Percentiles rank a stretch among this genome's conserved stretches.
Evolutionary conservation across 2,797 vertebrate genomes (phyloP).

Genomic region (Lindbergichthys nudifrons): DNA sequence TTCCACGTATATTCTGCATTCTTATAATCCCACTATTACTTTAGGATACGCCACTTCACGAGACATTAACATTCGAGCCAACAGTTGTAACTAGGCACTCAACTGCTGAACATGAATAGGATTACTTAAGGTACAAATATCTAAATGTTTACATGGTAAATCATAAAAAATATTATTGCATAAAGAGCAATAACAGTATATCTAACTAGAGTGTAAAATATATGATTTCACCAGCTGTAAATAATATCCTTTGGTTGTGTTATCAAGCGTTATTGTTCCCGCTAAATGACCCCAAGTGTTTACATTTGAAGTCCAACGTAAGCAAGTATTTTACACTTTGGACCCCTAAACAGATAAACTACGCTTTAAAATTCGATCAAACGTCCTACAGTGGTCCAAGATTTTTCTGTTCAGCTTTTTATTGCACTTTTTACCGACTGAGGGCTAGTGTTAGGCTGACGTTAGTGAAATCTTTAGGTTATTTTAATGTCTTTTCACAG

Average conservation of each 20-base stretch:
- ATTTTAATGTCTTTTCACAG: slow-evolving; percentile 65
- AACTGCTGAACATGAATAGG: slow-evolving; percentile 32
- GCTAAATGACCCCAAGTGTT: slow-evolving; percentile 32
- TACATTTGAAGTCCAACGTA: slow-evolving; percentile 13
- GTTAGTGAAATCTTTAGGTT: slow-evolving; percentile 41
- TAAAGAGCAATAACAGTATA: slow-evolving; percentile 68
- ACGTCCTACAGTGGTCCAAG: slow-evolving; percentile 28
- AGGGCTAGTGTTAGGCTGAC: slow-evolving; percentile 70
- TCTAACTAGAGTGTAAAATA: slow-evolving; percentile 39
- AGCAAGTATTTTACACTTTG: slow-evolving; percentile 1
- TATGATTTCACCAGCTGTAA: slow-evolving; percentile 34
- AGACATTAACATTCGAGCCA: slow-evolving; percentile 51
- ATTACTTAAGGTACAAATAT: slow-evolving; percentile 18
- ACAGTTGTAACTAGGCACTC: slow-evolving; percentile 61
- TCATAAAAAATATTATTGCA: slow-evolving; percentile 71
- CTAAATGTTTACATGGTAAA: slow-evolving; percentile 83
- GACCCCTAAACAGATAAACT: slow-evolving; percentile 5
- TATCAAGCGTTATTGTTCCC: slow-evolving; percentile 16
- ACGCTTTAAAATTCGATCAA: neutral
- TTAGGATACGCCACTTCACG: slow-evolving; percentile 45
- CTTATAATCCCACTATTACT: slow-evolving; percentile 23
- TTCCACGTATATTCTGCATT: slow-evolving; percentile 24
- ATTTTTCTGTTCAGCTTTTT: slow-evolving; percentile 38
- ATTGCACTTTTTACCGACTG: slow-evolving; percentile 70
- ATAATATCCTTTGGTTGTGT: neutral